Base-by-base conservation (phyloP, 2,113 vertebrate genomes). In the Odontesthes bonariensis region DNA sequence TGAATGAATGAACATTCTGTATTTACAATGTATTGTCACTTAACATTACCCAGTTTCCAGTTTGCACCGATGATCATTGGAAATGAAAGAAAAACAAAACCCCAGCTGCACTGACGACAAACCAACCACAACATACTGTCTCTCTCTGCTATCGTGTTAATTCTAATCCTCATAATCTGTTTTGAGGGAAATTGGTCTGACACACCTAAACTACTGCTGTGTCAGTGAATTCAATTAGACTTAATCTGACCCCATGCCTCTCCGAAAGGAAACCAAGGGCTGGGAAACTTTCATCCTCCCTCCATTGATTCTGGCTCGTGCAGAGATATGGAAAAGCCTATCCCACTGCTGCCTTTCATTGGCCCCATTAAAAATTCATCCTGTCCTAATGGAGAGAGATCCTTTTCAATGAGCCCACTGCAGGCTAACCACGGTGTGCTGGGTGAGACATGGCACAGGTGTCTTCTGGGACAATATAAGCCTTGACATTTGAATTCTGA, bases 321-420 rank as follows among this genome's bases (percentile, higher is more conserved):
- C 89, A 90, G 92, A 89, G 91, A 91, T 83, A 81, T 88, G 86
- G 91, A 87, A 91, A 92, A 87, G 86, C 88, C 88, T 88, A 82
- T 75, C 91, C 89, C 82, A 88, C 91, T 92, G 93, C 84, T 93
- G 83, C 55, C 92, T 93, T 92, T 93, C 89, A 94, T 92, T 92
- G 90, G 75, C 20, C 53, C 57, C 84, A 94, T 94, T 92, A 94
- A 94, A 92, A 87, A 93, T 94, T 88, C 77, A 94, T 84, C 76
- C 76, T 71, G 77, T 90, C 81, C 86, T 91, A 91, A 90, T 86
- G 87, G 86, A 85, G 81, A 82, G 66, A 77, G 79, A 90, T 89
- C 69, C 66, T 74, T 90, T 88, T 92, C 77, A 77, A 84, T 88
- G 88, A 86, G 75, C 77, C 78, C 46, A 61, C 65, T 87, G 81